Conservation (phyloP, 2,797 vertebrate genomes). For the Lagodon rhomboides region DNA sequence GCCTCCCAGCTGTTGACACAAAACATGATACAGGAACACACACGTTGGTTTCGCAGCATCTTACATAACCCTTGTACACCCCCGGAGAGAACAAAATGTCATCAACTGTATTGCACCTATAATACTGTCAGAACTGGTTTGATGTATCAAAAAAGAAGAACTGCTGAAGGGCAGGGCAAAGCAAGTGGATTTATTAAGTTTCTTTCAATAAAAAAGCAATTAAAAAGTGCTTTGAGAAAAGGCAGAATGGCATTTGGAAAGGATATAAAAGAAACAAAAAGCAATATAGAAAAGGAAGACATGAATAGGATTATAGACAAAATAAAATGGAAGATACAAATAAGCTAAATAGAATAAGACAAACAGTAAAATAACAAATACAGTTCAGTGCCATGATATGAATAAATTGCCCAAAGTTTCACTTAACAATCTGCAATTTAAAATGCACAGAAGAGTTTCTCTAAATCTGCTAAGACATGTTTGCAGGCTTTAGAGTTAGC, state of each 20-base stretch:
- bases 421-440: neutral
- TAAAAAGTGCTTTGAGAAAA: neutral
- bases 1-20: slow-evolving; percentile 90
- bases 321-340: neutral
- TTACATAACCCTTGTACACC: neutral
- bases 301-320: neutral
- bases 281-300: neutral
- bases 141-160: slow-evolving; percentile 26
- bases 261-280: neutral
- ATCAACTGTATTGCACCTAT: slow-evolving; percentile 20
- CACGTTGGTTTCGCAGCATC: slow-evolving; percentile 6
- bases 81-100: slow-evolving; percentile 14
- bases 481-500: neutral
- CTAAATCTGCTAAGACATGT: slow-evolving; percentile 1
- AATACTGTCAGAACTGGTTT: slow-evolving; percentile 20
- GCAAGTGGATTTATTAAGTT: neutral
- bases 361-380: neutral
- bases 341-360: neutral
- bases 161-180: slow-evolving; percentile 21
- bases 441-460: neutral
- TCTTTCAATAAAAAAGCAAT: neutral
- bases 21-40: slow-evolving; percentile 39
- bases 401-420: neutral
- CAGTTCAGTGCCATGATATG: neutral
- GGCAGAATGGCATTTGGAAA: neutral